Base-by-base conservation (phyloP, 2,113 vertebrate species). In the Speoplatyrhinus poulsoni region DNA sequence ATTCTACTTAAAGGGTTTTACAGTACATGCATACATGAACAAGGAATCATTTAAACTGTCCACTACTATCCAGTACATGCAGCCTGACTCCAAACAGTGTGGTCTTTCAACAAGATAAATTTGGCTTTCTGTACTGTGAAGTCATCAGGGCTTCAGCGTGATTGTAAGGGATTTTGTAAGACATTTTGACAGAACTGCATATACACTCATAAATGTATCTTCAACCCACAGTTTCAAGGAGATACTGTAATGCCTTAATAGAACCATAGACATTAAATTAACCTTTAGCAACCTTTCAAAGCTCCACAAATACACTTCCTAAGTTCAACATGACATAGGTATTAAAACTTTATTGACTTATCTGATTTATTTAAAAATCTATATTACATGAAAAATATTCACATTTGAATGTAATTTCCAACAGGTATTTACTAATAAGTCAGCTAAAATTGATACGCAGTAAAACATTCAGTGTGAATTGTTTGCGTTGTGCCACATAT, bases 231-330 rank as follows among this genome's bases (percentile, higher is more conserved):
- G 71, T 69, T 75, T 69, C 78, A 65, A 69, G 80, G 72, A 87
- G 70, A 88, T 81, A 84, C 82, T 87, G 76, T 71, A 83, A 85
- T 90, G 89, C 89, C 87, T 91, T 91, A 90, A 88, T 82, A 85
- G 81, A 58, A 83, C 70, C 84, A 81, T 69, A 67, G 16, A 87
- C 82, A 84, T 86, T 9, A 49, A 85, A 77, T 65, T 15, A 79
- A 70, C 50, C 69, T 79, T 66, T 48, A 64, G 36, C 13, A 26
- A 13, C 16, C 17, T 79, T 55, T 65, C 52, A 50, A 72, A 62
- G 60, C 50, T 70, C 72, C 16, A 17, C 46, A 63, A 58, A 63
- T 57, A 62, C 62, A 49, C 32, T 41, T 69, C 70, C 61, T 84
- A 65, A 46, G 47, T 82, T 82, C 60, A 69, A 83, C 76, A 50